A percentile compares a stretch with the other conserved stretches of the same genome.
phyloP scores from a whole-genome alignment of 2,797 vertebrate species.

The Monodelphis domestica region DNA sequence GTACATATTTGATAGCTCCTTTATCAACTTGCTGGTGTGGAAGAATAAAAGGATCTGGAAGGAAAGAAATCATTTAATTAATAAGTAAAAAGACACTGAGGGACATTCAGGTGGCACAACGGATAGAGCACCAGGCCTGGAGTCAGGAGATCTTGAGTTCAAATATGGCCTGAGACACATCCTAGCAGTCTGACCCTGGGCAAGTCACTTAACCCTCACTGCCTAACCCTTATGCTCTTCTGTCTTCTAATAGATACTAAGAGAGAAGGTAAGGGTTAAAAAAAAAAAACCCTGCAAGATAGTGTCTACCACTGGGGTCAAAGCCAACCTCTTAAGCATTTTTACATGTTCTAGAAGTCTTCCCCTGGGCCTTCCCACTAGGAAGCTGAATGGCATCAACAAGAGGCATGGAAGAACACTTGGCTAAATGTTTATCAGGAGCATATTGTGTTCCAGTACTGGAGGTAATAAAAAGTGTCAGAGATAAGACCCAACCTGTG shows the following conservation, averaged over 20 bases:
- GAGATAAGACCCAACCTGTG: neutral
- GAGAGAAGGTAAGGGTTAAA: too few relatives aligned
- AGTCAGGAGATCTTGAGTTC: too few relatives aligned
- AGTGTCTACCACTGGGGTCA: neutral
- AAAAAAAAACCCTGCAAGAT: constrained; percentile 17
- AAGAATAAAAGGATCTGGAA: constrained; percentile 96
- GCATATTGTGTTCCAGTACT: neutral
- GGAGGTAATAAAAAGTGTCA: neutral
- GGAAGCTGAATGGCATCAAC: neutral
- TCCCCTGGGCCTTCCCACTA: neutral
- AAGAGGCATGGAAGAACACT: neutral
- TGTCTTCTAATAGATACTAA: too few relatives aligned
- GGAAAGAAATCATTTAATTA: constrained; percentile 63
- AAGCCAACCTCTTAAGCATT: neutral
- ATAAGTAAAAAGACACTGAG: constrained; percentile 32
- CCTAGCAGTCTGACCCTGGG: too few relatives aligned
- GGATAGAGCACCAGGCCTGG: too few relatives aligned
- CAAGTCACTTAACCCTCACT: too few relatives aligned
- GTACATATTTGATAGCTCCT: constrained; percentile 98
- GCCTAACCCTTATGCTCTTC: too few relatives aligned
- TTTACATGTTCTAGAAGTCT: neutral
- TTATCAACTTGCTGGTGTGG: constrained; percentile 99
- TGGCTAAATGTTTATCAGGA: neutral
- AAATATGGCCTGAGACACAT: too few relatives aligned
- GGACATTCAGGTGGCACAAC: constrained; percentile 58